Base-by-base conservation (phyloP, 2,797 vertebrate species). In the Poeciliopsis presidionis region DNA sequence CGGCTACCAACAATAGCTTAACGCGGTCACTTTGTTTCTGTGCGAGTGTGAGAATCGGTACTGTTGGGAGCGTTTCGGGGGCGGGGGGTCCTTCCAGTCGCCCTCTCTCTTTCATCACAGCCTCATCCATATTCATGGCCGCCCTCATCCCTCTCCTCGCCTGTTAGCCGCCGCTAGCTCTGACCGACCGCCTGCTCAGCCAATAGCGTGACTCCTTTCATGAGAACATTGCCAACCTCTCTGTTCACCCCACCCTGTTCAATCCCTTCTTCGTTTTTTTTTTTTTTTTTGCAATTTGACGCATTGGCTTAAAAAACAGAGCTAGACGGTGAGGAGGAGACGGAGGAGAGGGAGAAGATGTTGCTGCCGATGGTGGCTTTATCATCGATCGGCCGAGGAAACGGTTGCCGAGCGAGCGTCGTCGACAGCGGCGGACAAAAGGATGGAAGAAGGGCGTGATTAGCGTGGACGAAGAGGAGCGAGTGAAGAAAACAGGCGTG, bases 91-190 rank as follows among this genome's bases (percentile, higher is more conserved):
- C 76, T 72, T 82, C 80, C 82, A 82, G 75, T 83, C 81, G 72
- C 86, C 86, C 84, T 90, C 79, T 79, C 89, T 83, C 83, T 95
- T 57, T 94, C 90, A 94, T 91, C 87, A 61, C 84, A 87, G 81
- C 78, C 84, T 94, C 93, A 95, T 96, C 91, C 90, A 95, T 96
- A 96, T 95, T 96, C 92, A 95, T 93, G 84, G 28, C 84, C 86
- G 53, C 73, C 78, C 78, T 7, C 84, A 8, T 51, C 49, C 20
- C 82, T 83, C 86, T 74, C 77, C 77, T 86, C 83, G 82, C 95
- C 94, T 90, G 95, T 95, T 91, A 90, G 86, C 49, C n/a, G 72
- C 72, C 89, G 86, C 84, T 83, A 36, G 85, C 86, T 63, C 77
- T 78, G 84, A 93, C 76, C 74, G 90, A 80, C 89, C 59, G 86